Base-by-base conservation (phyloP, 2,797 vertebrate species). In the Eulemur rubriventer region DNA sequence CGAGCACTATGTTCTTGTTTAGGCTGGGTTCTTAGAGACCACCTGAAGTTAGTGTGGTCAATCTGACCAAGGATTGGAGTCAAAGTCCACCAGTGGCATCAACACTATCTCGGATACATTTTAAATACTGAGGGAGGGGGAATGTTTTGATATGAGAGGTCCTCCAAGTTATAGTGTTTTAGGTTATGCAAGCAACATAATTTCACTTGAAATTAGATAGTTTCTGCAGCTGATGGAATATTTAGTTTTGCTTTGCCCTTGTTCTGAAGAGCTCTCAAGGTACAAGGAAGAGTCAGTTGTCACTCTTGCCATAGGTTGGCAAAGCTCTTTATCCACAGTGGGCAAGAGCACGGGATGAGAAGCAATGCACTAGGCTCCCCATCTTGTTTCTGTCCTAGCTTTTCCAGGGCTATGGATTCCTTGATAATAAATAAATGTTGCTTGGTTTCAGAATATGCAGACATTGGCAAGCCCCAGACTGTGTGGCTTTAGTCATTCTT, bases 121-220 rank as follows among this genome's bases (percentile, higher is more conserved):
- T 61, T 75, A 10, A 88, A 61, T 72, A n/a, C 14, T 22, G 55
- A 59, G 52, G 69, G 65, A 57, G 11, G 28, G 18, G 65, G 26
- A 28, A 61, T 75, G 43, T 61, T 63, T 88, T 76, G 2, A 41
- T 65, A 12, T 26, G 28, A 76, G 73, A 73, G 59, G 9, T 16
- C 33, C 43, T 95, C 26, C 50, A 69, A 46, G 48, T 81, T 80
- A 17, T n/a, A 69, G 9, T 87, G 30, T 93, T 95, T 90, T 76
- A 61, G 46, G 52, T 90, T 90, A 67, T 90, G 87, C 59, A 91
- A 65, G 73, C 80, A 70, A 73, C 17, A 12, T 85, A 18, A 35
- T 50, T 35, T 46, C 52, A 55, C 61, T 96, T 96, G 76, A 95
- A 91, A 91, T 93, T 69, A 82, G 46, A 38, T 82, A 35, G 22